Base-by-base conservation (phyloP, 1,140 invertebrate genomes). In the Holotrichia oblita region DNA sequence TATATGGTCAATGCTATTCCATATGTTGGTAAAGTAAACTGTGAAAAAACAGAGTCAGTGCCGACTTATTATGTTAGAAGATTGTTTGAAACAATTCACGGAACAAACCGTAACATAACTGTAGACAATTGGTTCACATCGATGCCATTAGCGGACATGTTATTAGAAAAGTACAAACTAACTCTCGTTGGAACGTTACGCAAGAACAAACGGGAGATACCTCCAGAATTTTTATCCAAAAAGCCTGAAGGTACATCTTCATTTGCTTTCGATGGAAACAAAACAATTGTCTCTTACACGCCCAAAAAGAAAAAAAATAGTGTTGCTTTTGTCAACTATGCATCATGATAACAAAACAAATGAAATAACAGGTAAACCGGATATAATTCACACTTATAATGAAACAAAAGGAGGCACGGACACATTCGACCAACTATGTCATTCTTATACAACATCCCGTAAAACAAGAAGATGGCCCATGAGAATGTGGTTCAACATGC, bases 361-460 rank as follows among this genome's bases (percentile, higher is more conserved):
- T 24, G 14, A 4, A 8, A n/a, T n/a, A 12, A 76, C n/a, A 4
- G 42, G 42, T 8, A 80, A 81, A 61, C 79, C 80, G 87, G 24
- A 87, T 73, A n/a, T 89, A 41, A 83, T 88, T 44, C 44, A 79
- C 14, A 83, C 82, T 64, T 89, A 89, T 79, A 88, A 89, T 78
- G 75, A 81, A 41, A 87, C 87, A 69, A 89, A 87, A 85, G 87
- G 86, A 40, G 87, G 85, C 10, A 87, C 88, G 0, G 88, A 89
- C 80, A 85, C 80, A 22, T 85, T 89, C 42, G 86, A 89, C 81
- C 85, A 87, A 83, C 84, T 88, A 83, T 85, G 84, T 76, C 83
- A 84, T 55, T 79, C 79, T 7, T 86, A 86, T 80, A 85, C 82
- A 7, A 83, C 79, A 20, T 73, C 78, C 10, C 61, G 77, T 12